Percentiles rank a stretch among this genome's conserved stretches.
Evolutionary conservation across 2,113 vertebrate species (phyloP).

Genomic region (Scatophagus argus): DNA sequence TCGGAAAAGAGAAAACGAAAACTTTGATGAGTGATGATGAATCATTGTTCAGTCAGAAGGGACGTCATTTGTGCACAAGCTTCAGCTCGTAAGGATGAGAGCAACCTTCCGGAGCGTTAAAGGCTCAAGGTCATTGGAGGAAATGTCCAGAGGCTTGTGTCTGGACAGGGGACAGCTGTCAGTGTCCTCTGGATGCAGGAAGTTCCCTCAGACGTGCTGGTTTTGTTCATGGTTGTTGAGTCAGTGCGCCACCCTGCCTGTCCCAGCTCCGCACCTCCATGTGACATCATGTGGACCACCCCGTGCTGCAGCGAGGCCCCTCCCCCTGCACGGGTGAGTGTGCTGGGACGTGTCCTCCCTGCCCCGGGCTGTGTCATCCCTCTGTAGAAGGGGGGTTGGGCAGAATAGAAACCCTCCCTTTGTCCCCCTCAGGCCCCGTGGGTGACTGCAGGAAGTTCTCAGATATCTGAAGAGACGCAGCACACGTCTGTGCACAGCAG

Average conservation of each 20-base stretch:
- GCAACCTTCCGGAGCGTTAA: not conserved
- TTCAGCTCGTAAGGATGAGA: too few species aligned
- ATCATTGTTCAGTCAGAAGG: too few species aligned
- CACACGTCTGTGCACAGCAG: constrained; percentile 13
- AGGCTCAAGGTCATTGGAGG: not conserved
- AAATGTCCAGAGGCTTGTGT: not conserved
- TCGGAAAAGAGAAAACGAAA: too few species aligned
- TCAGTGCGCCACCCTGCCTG: not conserved
- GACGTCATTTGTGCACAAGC: too few species aligned
- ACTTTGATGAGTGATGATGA: too few species aligned
- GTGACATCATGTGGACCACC: constrained; percentile 10
- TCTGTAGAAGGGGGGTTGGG: not conserved
- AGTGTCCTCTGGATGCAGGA: not conserved
- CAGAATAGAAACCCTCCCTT: constrained; percentile 31
- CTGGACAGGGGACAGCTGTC: not conserved
- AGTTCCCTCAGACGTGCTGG: not conserved
- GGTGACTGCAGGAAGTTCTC: constrained; percentile 66
- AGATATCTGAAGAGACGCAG: constrained; percentile 47
- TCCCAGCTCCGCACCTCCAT: not conserved
- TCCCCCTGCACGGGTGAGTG: not conserved
- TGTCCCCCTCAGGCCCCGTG: constrained; percentile 39
- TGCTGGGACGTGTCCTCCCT: constrained; percentile 45
- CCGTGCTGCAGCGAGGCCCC: not conserved
- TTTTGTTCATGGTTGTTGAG: too few species aligned
- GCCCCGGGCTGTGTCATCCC: constrained; percentile 21